Evolutionary conservation across 2,888 invertebrate species (phyloP), one percentile per base, ranked within the genome.

Genomic region (Daptonema setosum): DNA sequence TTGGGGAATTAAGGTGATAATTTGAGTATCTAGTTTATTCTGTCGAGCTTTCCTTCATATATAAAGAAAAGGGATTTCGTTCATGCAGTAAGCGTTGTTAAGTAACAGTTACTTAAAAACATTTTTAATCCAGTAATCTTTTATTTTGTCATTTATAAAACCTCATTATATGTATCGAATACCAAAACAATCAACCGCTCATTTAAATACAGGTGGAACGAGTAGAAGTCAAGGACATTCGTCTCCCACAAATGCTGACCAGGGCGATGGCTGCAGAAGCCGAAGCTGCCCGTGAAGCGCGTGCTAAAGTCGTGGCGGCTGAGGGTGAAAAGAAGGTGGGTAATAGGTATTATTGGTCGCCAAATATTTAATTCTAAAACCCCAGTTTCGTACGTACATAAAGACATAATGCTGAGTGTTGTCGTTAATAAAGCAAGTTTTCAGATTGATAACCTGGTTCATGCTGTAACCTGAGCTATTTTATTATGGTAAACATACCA

Each of bases 181-280:
- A n/a, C n/a, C n/a, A n/a, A 11, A 35, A 35, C 17, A 8, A 35
- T 35, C 8, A 11, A 11, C 17, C 8, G 8, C 35, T 35, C 17
- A 35, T 35, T 35, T 17, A 35, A 17, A 17, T 35, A 43, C 50
- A 66, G 67, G 68, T 69, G 60, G 70, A 70, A 54, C 60, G 69
- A 59, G 68, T 70, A 35, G 69, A 71, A 60, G 67, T 69, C 55
- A 84, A 84, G 60, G 67, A 69, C 55, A 84, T 84, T 73, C 79
- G 83, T 60, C 73, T 84, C 61, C 83, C 83, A 1, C 78, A 80
- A 41, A 81, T 83, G 63, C 73, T 83, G 60, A 83, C 83, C 68
- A 76, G 83, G 60, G 83, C 83, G 1, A 83, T 84, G 83, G 83
- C 83, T 3, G 82, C 83, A 24, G 83, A 84, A 72, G 83, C 83